These are phyloP conservation scores for Mylabris phalerata DNA, from an alignment of 1,140 invertebrate genomes.

Conservation along the genomic window DNA sequence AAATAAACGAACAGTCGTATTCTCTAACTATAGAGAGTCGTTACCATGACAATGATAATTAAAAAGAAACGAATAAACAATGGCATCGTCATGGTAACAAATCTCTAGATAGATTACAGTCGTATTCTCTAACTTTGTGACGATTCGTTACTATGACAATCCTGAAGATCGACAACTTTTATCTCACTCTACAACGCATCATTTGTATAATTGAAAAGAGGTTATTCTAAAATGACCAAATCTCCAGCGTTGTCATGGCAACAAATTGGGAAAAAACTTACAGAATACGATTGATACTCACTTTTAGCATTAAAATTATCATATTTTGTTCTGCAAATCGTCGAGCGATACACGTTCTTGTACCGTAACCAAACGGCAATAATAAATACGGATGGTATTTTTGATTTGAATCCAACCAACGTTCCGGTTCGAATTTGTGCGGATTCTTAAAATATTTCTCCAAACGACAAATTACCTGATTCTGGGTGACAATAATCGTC, in stretches of 20 bases:
- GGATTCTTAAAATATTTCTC: conserved; percentile 65
- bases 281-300: conserved; percentile 15
- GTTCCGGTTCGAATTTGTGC: conserved; percentile 64
- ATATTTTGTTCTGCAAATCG: conserved; percentile 86
- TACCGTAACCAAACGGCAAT: conserved; percentile 85
- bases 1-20: conserved; percentile 5
- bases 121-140: too few relatives aligned
- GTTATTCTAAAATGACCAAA: too few relatives aligned
- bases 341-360: conserved; percentile 79
- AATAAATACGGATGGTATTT: conserved; percentile 67
- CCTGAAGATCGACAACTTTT: too few relatives aligned
- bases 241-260: too few relatives aligned
- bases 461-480: conserved; percentile 68
- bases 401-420: conserved; percentile 60
- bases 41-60: too few relatives aligned
- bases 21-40: conserved; percentile 1
- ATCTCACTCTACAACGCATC: too few relatives aligned
- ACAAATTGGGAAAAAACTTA: too few relatives aligned
- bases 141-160: too few relatives aligned
- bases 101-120: too few relatives aligned
- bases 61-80: too few relatives aligned
- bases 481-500: conserved; percentile 84
- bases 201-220: too few relatives aligned
- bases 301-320: conserved; percentile 63
- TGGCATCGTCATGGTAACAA: too few relatives aligned